Percentiles rank a stretch among this genome's conserved stretches.
These are phyloP conservation scores for Paratrypauchen microcephalus DNA, from an alignment of 2,797 vertebrate species.

Conservation along the genomic window DNA sequence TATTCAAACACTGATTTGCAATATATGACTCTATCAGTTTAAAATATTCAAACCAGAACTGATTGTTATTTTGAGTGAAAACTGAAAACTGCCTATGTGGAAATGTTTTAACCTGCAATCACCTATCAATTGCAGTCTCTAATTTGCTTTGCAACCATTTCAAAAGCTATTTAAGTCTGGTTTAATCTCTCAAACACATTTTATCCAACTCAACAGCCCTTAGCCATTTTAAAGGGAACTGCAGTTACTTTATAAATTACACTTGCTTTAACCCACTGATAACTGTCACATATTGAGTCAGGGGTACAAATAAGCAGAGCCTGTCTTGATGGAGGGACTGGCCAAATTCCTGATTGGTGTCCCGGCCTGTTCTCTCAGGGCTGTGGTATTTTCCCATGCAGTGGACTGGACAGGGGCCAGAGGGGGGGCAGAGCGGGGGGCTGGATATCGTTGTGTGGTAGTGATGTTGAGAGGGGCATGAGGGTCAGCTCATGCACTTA, in stretches of 20 bases:
- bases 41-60: not conserved
- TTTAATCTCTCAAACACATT: no score
- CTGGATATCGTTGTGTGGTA: constrained; percentile 63
- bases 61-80: not conserved
- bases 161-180: no score
- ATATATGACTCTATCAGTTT: not conserved
- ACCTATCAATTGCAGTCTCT: no score
- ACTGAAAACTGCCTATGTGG: no score
- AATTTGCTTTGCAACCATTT: no score
- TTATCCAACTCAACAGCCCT: no score
- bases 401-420: constrained; percentile 82
- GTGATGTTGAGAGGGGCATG: constrained; percentile 54
- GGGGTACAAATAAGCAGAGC: constrained; percentile 24
- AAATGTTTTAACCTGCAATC: no score
- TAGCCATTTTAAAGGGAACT: no score
- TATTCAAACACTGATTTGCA: not conserved
- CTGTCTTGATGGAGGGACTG: constrained; percentile 36
- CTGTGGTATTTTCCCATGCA: constrained; percentile 95
- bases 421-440: constrained; percentile 2
- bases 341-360: constrained; percentile 53
- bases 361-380: constrained; percentile 45
- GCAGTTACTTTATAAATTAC: not conserved
- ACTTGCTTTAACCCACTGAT: constrained; percentile 2
- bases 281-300: constrained; percentile 1
- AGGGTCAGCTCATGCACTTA: constrained; percentile 54